Evolutionary conservation across 2,888 invertebrate genomes (phyloP).

Genomic region (Lasiommata megera): DNA sequence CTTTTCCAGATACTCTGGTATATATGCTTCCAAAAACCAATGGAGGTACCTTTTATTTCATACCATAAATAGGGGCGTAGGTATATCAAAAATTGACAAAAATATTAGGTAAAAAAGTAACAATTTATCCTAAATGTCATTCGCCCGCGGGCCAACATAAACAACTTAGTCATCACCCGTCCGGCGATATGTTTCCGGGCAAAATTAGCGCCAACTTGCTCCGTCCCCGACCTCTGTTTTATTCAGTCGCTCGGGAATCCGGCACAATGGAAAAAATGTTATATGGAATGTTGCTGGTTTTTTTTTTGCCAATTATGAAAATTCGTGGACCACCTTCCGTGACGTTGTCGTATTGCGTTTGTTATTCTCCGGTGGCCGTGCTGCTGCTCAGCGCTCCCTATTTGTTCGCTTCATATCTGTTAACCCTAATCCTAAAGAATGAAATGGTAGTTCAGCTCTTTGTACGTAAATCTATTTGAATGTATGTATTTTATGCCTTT

Average conservation of each 20-base stretch:
- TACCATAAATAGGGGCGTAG: neutral
- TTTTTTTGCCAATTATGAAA: conserved; percentile 70
- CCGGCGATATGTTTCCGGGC: conserved; percentile 53
- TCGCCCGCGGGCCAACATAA: conserved; percentile 37
- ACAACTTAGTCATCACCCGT: conserved; percentile 51
- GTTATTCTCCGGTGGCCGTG: conserved; percentile 47
- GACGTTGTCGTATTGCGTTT: conserved; percentile 29
- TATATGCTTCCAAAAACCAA: too few species aligned
- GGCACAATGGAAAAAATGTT: conserved; percentile 70
- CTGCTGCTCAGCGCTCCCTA: conserved; percentile 45
- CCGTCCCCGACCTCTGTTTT: conserved; percentile 65
- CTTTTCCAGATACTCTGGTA: too few species aligned
- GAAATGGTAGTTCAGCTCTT: neutral
- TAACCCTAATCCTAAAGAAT: neutral
- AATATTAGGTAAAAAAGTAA: conserved; percentile 34
- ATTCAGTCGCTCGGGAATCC: conserved; percentile 67
- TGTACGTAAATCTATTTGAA: neutral
- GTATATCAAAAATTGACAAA: conserved; percentile 14
- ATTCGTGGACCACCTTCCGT: conserved; percentile 44
- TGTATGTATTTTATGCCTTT: neutral
- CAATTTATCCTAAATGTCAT: conserved; percentile 42
- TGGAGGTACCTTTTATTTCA: neutral
- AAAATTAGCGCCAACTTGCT: conserved; percentile 64
- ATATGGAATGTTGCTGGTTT: conserved; percentile 59
- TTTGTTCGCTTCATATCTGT: conserved; percentile 37